Evolutionary conservation across 2,888 invertebrate species (phyloP).

Genomic region (Plagodis dolabraria): DNA sequence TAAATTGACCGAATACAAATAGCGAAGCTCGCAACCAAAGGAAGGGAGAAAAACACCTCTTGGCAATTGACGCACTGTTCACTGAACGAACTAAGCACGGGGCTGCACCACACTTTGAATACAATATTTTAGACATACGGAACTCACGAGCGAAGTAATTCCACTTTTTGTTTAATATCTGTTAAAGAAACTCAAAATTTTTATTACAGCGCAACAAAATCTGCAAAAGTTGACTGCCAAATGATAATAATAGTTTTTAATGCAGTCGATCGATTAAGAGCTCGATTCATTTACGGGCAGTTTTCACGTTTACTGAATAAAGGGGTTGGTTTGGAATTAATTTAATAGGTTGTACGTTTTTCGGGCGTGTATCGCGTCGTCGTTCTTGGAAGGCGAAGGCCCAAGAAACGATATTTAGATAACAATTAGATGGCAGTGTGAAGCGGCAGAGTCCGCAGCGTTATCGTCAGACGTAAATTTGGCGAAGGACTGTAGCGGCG

Average conservation of each 20-base stretch:
- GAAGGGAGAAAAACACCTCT: slow-evolving; percentile 71
- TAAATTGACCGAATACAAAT: slow-evolving; percentile 58
- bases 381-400: slow-evolving; percentile 64
- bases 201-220: slow-evolving; percentile 71
- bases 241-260: slow-evolving; percentile 77
- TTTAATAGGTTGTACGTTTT: slow-evolving; percentile 48
- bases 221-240: slow-evolving; percentile 68
- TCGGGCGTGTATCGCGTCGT: slow-evolving; percentile 59
- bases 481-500: slow-evolving; percentile 67
- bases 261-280: slow-evolving; percentile 81
- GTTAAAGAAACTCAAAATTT: slow-evolving; percentile 55
- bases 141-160: slow-evolving; percentile 53
- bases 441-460: slow-evolving; percentile 78
- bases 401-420: slow-evolving; percentile 73
- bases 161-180: slow-evolving; percentile 50
- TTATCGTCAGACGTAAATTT: slow-evolving; percentile 74
- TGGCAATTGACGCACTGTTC: slow-evolving; percentile 70
- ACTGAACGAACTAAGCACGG: slow-evolving; percentile 80
- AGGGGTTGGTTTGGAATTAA: slow-evolving; percentile 42
- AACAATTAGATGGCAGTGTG: slow-evolving; percentile 79
- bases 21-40: slow-evolving; percentile 75
- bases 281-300: slow-evolving; percentile 66
- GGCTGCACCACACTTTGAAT: slow-evolving; percentile 67
- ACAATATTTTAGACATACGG: slow-evolving; percentile 45
- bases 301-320: slow-evolving; percentile 56